Evolutionary conservation across 2,888 invertebrate species (phyloP), one percentile per base, ranked within the genome.

Genomic region (Trichogramma dendrolimi): DNA sequence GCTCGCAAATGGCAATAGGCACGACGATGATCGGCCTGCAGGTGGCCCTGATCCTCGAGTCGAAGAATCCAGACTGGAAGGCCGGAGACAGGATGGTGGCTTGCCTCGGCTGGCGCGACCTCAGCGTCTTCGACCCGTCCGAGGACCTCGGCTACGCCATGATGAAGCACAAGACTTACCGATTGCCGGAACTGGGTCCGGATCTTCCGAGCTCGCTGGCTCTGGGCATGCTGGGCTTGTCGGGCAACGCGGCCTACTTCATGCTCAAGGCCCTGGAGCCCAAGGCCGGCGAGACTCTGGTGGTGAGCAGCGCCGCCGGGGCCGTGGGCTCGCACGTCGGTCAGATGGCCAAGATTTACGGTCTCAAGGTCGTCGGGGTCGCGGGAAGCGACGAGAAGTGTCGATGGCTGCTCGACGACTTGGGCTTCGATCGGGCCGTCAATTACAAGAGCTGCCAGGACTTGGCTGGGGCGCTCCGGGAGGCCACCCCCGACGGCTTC

Each of bases 291-390:
- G 90, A 91, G 76, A 87, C 86, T 0, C 83, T 91, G n/a, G 85
- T 87, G 2, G 84, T 91, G 2, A 86, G 85, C 43, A 86, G 86
- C 5, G 90, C 90, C n/a, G 90, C 88, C 41, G 90, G 91, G 8
- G 90, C 89, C 49, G 90, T 91, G 5, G 91, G 90, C 5, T 86
- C 84, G 61, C 82, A 86, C 58, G 90, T 89, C 41, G 90, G 90
- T 1, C 90, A 91, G 81, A 87, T 91, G 65, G 90, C 86, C 2
- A 90, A 90, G 80, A 83, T 86, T 71, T 61, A 73, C 83, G 85
- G 86, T 8, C 86, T 88, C 70, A 82, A 77, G 61, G 89, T 89
- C 0, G 85, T 91, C 67, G 90, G 88, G 5, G 84, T 87, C 68
- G 85, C 88, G 8, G 89, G 90, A 2, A 82, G 85, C 7, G 85